Percentiles rank a stretch among this genome's conserved stretches.
phyloP scores from a whole-genome alignment of 2,888 invertebrate species.

The Schrankia costaestrigalis region DNA sequence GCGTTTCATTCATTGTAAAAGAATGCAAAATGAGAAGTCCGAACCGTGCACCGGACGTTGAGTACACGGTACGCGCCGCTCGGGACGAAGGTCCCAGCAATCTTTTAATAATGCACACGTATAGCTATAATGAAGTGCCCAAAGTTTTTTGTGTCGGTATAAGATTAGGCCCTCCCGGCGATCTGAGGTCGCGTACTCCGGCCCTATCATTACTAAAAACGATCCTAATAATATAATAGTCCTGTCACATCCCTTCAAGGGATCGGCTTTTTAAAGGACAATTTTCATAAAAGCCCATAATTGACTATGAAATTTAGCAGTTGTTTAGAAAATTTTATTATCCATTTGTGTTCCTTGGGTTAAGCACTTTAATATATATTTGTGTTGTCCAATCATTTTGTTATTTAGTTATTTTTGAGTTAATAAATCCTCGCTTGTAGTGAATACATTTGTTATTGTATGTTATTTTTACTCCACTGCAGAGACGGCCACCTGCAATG shows the following conservation, averaged over 20 bases:
- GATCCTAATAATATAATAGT: constrained; percentile 79
- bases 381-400: too few species aligned
- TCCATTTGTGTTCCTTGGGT: constrained; percentile 47
- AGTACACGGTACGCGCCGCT: constrained; percentile 12
- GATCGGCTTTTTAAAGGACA: constrained; percentile 70
- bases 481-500: too few species aligned
- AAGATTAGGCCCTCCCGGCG: constrained; percentile 71
- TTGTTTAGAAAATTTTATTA: constrained; percentile 61
- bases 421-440: too few species aligned
- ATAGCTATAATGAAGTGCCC: constrained; percentile 69
- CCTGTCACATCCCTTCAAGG: constrained; percentile 72
- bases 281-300: constrained; percentile 64
- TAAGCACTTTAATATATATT: constrained; percentile 4
- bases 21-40: constrained; percentile 59
- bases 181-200: constrained; percentile 59
- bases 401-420: too few species aligned
- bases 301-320: constrained; percentile 67
- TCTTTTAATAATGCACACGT: constrained; percentile 35
- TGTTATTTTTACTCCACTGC: too few species aligned
- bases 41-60: constrained; percentile 19
- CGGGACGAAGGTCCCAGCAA: constrained; percentile 29
- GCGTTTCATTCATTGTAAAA: constrained; percentile 46
- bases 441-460: too few species aligned
- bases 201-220: constrained; percentile 77
- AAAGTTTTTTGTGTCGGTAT: constrained; percentile 62